Conservation (phyloP, 2,888 invertebrate species). For the Nemotelus pantherinus region DNA sequence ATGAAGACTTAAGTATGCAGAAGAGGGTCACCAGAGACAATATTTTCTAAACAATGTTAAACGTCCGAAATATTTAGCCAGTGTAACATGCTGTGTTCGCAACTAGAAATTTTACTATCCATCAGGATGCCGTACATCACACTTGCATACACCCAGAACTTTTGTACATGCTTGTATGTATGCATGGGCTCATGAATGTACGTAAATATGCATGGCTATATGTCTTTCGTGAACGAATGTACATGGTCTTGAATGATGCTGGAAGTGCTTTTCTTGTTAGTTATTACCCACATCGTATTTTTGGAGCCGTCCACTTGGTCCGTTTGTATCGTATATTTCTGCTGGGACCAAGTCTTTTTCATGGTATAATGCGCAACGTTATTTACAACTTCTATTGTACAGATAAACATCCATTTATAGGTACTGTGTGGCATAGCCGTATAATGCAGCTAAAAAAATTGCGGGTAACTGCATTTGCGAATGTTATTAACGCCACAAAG, state of each 20-base stretch:
- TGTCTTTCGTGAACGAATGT: background rate
- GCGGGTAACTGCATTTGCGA: background rate
- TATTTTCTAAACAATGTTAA: background rate
- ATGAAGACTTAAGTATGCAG: background rate
- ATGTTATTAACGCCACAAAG: background rate
- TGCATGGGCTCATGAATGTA: background rate
- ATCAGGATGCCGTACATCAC: constrained; percentile 2
- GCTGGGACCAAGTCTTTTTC: constrained; percentile 25
- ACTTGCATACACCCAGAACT: background rate
- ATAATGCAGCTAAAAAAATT: background rate
- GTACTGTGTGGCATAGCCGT: background rate
- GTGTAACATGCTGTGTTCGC: background rate
- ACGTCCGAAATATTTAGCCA: background rate
- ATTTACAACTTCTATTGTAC: constrained; percentile 33
- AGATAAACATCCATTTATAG: constrained; percentile 37
- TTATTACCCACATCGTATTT: constrained; percentile 41
- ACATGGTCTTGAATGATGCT: background rate
- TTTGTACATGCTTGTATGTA: background rate
- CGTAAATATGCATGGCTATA: background rate
- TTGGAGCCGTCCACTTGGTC: constrained; percentile 28
- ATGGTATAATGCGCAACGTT: constrained; percentile 37
- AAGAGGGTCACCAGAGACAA: background rate
- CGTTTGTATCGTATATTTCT: constrained; percentile 21
- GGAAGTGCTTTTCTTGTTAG: constrained; percentile 25
- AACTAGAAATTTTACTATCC: constrained; percentile 5